Evolutionary conservation across 1,140 invertebrate genomes (phyloP).

Genomic region (Calliphora vicina): DNA sequence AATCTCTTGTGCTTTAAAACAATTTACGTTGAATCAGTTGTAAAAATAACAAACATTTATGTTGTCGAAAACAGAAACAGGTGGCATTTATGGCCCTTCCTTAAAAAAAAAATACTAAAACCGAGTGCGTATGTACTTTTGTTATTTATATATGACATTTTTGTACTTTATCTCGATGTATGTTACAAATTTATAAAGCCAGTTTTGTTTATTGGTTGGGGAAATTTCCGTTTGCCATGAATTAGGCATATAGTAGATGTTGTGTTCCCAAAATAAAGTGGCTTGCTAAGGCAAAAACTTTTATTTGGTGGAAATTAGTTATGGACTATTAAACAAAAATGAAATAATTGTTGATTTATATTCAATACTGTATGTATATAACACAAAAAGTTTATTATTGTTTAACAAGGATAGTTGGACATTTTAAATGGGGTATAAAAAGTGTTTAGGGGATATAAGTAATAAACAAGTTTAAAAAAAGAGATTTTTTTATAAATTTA

Average conservation of each 20-base stretch:
- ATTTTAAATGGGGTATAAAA: not conserved
- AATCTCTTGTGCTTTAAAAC: too few relatives aligned
- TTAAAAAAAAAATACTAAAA: not conserved
- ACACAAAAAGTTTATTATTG: too few relatives aligned
- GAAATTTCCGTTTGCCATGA: not conserved
- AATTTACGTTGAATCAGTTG: too few relatives aligned
- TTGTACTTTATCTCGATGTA: too few relatives aligned
- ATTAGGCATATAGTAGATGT: not conserved
- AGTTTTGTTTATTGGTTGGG: too few relatives aligned
- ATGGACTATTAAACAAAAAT: constrained; percentile 13
- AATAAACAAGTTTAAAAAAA: too few relatives aligned
- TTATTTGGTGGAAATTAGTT: not conserved
- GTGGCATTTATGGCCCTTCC: not conserved
- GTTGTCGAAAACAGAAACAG: not conserved
- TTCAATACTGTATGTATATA: not conserved
- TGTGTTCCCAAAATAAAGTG: too few relatives aligned
- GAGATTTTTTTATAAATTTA: too few relatives aligned
- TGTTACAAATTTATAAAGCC: too few relatives aligned
- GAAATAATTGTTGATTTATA: constrained; percentile 8
- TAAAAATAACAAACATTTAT: not conserved
- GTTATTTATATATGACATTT: too few relatives aligned
- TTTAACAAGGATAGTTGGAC: too few relatives aligned
- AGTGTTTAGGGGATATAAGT: not conserved
- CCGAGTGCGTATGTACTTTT: too few relatives aligned
- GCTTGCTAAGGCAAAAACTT: not conserved